A percentile compares a stretch with the other conserved stretches of the same genome.
These are phyloP conservation scores for Apis laboriosa DNA, from an alignment of 1,140 invertebrate genomes.

Conservation along the genomic window DNA sequence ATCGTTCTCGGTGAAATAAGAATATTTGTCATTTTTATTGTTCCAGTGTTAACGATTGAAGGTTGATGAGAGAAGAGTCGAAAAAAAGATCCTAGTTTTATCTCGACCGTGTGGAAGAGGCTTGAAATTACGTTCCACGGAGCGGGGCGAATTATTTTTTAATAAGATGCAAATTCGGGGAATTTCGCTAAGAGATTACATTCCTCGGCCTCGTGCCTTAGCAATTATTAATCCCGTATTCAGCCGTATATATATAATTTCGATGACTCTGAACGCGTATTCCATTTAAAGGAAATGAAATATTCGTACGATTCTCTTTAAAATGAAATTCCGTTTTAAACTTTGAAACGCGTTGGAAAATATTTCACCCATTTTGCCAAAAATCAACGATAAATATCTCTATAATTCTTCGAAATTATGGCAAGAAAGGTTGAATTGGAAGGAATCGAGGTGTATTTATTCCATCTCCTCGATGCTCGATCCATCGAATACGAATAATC, in stretches of 20 bases:
- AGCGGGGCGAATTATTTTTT: slow-evolving; percentile 27
- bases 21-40: no score
- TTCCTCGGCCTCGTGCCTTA: neutral
- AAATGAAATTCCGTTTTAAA: no score
- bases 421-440: no score
- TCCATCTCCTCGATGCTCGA: neutral
- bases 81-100: neutral
- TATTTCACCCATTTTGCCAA: no score
- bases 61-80: neutral
- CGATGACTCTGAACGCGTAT: neutral
- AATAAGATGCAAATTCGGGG: slow-evolving; percentile 38
- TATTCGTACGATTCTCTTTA: neutral
- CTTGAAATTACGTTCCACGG: slow-evolving; percentile 17
- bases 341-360: no score
- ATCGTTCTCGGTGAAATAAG: no score
- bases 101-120: neutral
- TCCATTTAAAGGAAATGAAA: neutral
- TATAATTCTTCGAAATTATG: no score
- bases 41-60: no score
- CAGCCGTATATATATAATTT: neutral
- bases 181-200: slow-evolving; percentile 26
- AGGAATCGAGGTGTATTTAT: no score
- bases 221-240: slow-evolving; percentile 7
- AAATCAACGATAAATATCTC: no score
- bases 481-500: neutral